phyloP scores from a whole-genome alignment of 2,888 invertebrate genomes.

The Nymphalis urticae region DNA sequence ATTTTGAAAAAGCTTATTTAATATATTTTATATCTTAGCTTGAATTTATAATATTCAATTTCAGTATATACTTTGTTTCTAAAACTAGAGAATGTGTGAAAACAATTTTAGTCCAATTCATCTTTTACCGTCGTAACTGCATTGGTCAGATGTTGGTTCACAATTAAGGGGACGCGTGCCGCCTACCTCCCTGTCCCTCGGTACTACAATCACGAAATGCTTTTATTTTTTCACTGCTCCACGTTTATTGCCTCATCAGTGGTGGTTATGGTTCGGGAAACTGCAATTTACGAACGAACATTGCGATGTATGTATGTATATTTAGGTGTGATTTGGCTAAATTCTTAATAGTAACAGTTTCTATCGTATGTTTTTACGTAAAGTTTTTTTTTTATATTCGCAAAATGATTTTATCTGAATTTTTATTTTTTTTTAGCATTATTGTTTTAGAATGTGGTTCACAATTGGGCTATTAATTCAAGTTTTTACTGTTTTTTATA shows the following conservation, averaged over 20 bases:
- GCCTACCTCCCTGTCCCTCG: conserved; percentile 38
- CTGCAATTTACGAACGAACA: conserved; percentile 50
- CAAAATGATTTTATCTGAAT: too few relatives aligned
- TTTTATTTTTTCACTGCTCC: conserved; percentile 67
- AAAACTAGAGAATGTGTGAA: not conserved
- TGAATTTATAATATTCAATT: too few relatives aligned
- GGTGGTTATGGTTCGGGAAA: conserved; percentile 55
- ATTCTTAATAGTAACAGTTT: too few relatives aligned
- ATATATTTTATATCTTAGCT: too few relatives aligned
- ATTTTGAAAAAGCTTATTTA: too few relatives aligned
- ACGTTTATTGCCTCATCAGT: conserved; percentile 74
- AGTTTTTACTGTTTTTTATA: too few relatives aligned
- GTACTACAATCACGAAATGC: conserved; percentile 72
- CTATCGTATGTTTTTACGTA: not conserved
- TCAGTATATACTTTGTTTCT: not conserved
- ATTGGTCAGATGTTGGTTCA: conserved; percentile 34
- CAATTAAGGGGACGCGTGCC: conserved; percentile 35
- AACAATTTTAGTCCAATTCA: conserved; percentile 13
- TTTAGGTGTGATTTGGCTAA: conserved; percentile 19
- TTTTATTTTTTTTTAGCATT: too few relatives aligned
- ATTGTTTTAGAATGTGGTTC: not conserved
- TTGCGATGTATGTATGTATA: conserved; percentile 28
- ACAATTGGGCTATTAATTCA: not conserved
- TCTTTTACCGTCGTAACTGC: conserved; percentile 14
- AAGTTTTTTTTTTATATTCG: too few relatives aligned